Conservation (phyloP, 2,888 invertebrate genomes). For the Tenthredo amoena region DNA sequence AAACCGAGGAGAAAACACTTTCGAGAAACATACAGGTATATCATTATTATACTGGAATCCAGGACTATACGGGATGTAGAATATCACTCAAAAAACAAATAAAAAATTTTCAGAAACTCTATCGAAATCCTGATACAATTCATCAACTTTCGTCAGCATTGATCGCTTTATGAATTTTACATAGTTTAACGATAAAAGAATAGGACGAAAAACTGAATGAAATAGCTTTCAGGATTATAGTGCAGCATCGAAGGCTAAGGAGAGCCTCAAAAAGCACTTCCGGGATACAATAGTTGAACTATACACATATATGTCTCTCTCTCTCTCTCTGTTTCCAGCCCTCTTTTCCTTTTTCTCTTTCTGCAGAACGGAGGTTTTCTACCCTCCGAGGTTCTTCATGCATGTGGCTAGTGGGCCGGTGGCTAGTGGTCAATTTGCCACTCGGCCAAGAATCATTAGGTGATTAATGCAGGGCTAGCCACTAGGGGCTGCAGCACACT, state of each 20-base stretch:
- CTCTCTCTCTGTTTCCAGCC: neutral
- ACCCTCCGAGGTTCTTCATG: conserved; percentile 6
- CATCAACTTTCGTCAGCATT: neutral
- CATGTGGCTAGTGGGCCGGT: conserved; percentile 1
- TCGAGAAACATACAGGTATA: neutral
- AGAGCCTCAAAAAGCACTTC: conserved; percentile 28
- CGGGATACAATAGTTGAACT: conserved; percentile 12
- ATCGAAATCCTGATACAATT: neutral
- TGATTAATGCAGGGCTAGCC: conserved; percentile 59
- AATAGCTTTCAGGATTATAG: neutral
- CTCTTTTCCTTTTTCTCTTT: conserved; percentile 3
- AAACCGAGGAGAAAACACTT: neutral
- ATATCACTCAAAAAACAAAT: neutral
- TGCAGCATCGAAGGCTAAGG: neutral
- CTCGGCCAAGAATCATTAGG: conserved; percentile 76
- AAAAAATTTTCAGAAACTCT: neutral
- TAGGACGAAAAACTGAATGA: neutral
- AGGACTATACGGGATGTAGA: neutral
- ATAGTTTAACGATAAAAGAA: neutral
- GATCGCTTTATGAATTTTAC: neutral
- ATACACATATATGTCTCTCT: neutral
- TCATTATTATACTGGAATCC: neutral
- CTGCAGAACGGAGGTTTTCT: conserved; percentile 20
- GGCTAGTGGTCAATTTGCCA: conserved; percentile 75
- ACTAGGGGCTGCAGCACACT: conserved; percentile 50